Conservation (phyloP, 64 coral and sea anemone species). For the Trachythela sp. region DNA sequence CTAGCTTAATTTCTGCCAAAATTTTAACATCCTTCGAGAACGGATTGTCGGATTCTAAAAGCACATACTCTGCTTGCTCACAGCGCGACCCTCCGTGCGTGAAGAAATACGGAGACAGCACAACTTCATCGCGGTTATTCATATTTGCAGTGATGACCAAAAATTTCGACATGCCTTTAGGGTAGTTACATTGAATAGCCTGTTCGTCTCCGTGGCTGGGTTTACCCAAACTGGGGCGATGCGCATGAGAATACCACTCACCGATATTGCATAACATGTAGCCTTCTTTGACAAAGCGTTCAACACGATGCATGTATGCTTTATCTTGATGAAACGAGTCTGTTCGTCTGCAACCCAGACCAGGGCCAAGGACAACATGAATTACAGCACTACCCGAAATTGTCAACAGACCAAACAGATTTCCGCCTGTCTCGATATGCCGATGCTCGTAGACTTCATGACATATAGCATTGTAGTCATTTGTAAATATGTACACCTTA, state of each 20-base stretch:
- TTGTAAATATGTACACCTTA: not conserved
- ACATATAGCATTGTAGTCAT: not conserved
- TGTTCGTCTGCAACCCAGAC: not conserved
- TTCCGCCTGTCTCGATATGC: not conserved
- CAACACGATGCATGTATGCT: not conserved
- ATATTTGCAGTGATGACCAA: constrained; percentile 63
- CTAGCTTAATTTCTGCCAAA: not conserved
- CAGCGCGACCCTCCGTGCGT: not conserved
- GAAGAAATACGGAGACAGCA: constrained; percentile 51
- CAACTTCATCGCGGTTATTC: not conserved
- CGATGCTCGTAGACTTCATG: not conserved
- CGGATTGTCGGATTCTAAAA: not conserved
- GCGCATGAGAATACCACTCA: constrained; percentile 10
- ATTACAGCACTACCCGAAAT: not conserved
- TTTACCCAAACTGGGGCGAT: not conserved
- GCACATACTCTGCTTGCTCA: not conserved
- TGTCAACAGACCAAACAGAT: constrained; percentile 15
- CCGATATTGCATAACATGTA: constrained; percentile 7
- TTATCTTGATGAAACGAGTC: not conserved
- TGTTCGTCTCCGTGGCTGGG: constrained; percentile 54
- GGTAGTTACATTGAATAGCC: constrained; percentile 48
- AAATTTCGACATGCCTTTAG: constrained; percentile 44
- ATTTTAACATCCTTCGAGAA: not conserved
- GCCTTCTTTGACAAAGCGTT: not conserved
- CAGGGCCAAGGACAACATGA: not conserved